These are phyloP conservation scores for Clavelina lepadiformis DNA, from an alignment of 23 tunicate genomes.

Conservation along the genomic window DNA sequence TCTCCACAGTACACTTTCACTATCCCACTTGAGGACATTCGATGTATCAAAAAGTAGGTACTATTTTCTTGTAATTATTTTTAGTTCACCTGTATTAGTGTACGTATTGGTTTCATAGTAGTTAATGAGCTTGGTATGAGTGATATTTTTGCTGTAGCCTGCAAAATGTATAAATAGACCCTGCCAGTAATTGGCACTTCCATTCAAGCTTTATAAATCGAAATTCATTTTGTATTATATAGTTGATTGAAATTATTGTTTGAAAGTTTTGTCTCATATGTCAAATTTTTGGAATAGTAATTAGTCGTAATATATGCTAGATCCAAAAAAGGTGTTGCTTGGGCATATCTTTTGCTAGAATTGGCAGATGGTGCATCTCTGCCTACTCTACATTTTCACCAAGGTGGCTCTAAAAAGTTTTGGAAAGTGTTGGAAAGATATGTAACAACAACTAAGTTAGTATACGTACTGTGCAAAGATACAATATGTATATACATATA, in stretches of 20 bases:
- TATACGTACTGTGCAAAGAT: not conserved
- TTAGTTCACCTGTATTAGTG: not conserved
- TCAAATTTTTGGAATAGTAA: not conserved
- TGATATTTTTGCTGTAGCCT: too few relatives aligned
- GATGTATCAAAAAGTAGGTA: slow-evolving; percentile 38
- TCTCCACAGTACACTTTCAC: slow-evolving; percentile 29
- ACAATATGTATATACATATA: too few relatives aligned
- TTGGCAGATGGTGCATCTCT: slow-evolving; percentile 63
- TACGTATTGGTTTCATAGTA: too few relatives aligned
- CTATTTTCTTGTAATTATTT: not conserved
- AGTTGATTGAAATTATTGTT: not conserved
- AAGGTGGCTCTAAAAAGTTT: slow-evolving; percentile 65
- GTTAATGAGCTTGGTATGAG: too few relatives aligned
- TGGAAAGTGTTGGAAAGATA: slow-evolving; percentile 50
- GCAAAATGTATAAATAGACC: too few relatives aligned
- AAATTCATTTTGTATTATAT: not conserved
- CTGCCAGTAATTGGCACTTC: too few relatives aligned
- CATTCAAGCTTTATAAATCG: not conserved
- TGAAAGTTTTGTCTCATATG: not conserved
- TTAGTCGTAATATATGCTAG: too few relatives aligned
- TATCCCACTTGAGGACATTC: slow-evolving; percentile 26
- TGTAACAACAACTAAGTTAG: slow-evolving; percentile 26
- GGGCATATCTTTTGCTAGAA: slow-evolving; percentile 63
- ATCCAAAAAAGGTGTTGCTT: slow-evolving; percentile 59
- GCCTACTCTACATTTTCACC: slow-evolving; percentile 76